phyloP scores from a whole-genome alignment of 2,113 vertebrate genomes.

The Motacilla alba region DNA sequence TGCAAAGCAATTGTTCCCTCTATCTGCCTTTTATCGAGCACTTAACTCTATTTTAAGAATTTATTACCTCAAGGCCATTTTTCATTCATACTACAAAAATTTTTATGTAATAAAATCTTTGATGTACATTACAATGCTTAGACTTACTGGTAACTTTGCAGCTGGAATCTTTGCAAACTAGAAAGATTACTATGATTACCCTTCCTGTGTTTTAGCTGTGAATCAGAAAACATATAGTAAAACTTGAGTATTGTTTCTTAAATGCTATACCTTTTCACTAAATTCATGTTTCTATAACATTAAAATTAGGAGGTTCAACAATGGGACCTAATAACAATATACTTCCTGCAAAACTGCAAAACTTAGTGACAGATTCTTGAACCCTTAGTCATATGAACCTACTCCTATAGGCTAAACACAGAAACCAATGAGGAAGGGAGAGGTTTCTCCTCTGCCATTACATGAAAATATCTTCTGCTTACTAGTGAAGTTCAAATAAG shows the following conservation, averaged over 20 bases:
- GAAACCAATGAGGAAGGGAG: background rate
- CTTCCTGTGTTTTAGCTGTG: background rate
- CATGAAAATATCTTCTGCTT: background rate
- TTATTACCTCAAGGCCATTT: background rate
- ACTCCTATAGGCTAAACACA: rapidly evolving
- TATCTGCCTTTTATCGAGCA: background rate
- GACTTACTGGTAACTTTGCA: background rate
- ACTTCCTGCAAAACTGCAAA: background rate
- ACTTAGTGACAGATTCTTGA: background rate
- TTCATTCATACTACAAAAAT: background rate
- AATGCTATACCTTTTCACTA: background rate
- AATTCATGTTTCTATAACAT: background rate
- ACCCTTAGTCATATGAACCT: background rate
- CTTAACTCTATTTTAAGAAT: background rate
- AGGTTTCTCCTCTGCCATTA: background rate
- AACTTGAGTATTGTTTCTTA: background rate
- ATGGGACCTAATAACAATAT: background rate
- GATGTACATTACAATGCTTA: background rate
- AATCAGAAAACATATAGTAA: background rate
- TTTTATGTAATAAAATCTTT: background rate
- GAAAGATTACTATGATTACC: background rate
- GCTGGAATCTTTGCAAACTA: background rate
- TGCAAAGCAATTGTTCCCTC: background rate
- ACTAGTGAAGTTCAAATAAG: background rate
- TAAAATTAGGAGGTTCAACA: background rate